Conservation (phyloP, 2,113 vertebrate genomes). For the Pyxicephalus adspersus region DNA sequence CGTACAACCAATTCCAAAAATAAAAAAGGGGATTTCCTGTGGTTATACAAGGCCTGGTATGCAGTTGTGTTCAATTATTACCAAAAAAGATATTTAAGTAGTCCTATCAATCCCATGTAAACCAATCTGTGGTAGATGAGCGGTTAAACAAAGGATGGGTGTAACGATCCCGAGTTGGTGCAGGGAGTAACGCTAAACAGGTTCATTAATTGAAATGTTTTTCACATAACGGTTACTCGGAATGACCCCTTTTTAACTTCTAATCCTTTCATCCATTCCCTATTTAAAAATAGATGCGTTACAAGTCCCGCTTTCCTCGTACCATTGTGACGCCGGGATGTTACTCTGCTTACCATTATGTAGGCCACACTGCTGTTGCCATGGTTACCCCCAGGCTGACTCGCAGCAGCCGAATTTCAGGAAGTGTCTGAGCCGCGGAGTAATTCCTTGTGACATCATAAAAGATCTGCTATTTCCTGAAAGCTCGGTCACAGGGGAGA, state of each 20-base stretch:
- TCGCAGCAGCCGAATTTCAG: constrained; percentile 24
- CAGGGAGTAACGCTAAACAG: neutral
- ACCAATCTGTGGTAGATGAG: too few relatives aligned
- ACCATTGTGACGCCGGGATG: neutral
- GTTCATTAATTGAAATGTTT: neutral
- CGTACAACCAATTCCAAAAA: too few relatives aligned
- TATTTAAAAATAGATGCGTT: neutral
- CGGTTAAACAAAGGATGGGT: too few relatives aligned
- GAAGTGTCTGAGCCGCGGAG: constrained; percentile 58
- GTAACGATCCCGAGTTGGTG: too few relatives aligned
- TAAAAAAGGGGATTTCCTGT: too few relatives aligned
- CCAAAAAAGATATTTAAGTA: too few relatives aligned
- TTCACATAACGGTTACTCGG: neutral
- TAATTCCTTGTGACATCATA: constrained; percentile 67
- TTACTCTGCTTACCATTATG: constrained; percentile 1
- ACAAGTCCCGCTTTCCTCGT: neutral
- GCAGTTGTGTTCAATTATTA: too few relatives aligned
- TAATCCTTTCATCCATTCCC: neutral
- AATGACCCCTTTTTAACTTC: neutral
- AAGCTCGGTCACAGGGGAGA: constrained; percentile 2
- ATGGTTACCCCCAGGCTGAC: constrained; percentile 32
- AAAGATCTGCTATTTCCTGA: constrained; percentile 45
- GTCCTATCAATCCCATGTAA: too few relatives aligned
- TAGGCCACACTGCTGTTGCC: constrained; percentile 35
- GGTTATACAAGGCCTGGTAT: too few relatives aligned